Conservation (phyloP, 2,888 invertebrate genomes). For the Neoscelio sp. region DNA sequence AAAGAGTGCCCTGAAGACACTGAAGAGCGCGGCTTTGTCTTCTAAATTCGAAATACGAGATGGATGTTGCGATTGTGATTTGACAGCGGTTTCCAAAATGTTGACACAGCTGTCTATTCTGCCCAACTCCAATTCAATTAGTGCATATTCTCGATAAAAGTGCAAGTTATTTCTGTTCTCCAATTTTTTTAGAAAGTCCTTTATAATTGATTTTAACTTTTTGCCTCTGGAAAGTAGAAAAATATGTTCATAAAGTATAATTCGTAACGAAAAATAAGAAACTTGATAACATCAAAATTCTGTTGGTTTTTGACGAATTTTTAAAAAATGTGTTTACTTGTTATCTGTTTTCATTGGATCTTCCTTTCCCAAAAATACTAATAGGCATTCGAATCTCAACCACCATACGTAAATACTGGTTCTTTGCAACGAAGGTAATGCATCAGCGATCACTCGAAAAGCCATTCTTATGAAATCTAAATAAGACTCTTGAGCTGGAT, state of each 20-base stretch:
- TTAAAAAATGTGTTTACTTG: slow-evolving; percentile 65
- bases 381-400: slow-evolving; percentile 86
- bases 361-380: slow-evolving; percentile 84
- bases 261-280: not conserved
- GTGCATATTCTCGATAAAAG: slow-evolving; percentile 87
- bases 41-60: slow-evolving; percentile 71
- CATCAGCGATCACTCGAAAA: slow-evolving; percentile 84
- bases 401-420: slow-evolving; percentile 86
- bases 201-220: slow-evolving; percentile 84
- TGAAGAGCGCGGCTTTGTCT: slow-evolving; percentile 81
- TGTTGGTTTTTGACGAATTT: not conserved
- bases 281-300: slow-evolving; percentile 17
- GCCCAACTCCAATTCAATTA: slow-evolving; percentile 85
- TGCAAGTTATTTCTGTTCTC: slow-evolving; percentile 85
- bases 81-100: slow-evolving; percentile 84
- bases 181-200: slow-evolving; percentile 84
- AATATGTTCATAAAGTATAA: not conserved
- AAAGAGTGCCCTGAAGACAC: slow-evolving; percentile 82
- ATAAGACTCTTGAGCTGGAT: slow-evolving; percentile 87
- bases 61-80: slow-evolving; percentile 76
- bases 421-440: slow-evolving; percentile 82
- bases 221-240: slow-evolving; percentile 80
- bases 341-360: slow-evolving; percentile 81
- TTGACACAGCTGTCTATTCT: slow-evolving; percentile 83
- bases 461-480: slow-evolving; percentile 84